Percentiles rank a stretch among this genome's conserved stretches.
These are phyloP conservation scores for Peromyscus nudipes DNA, from an alignment of 2,797 vertebrate genomes.

Conservation along the genomic window DNA sequence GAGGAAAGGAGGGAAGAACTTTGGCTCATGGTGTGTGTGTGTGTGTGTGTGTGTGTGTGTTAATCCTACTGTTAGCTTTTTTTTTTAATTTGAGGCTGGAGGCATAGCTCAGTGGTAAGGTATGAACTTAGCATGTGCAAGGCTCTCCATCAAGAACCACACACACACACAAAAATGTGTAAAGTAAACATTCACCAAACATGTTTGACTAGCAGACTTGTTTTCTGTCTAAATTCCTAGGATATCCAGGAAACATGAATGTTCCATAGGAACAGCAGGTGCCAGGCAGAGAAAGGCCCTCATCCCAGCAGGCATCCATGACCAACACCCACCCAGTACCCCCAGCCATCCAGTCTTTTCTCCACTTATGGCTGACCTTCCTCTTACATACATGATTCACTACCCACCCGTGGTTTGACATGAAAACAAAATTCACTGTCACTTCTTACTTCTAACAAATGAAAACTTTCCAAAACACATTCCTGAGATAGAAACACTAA, in stretches of 20 bases:
- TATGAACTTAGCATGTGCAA: neutral
- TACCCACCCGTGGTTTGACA: neutral
- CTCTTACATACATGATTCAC: neutral
- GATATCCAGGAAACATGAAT: neutral
- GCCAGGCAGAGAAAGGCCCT: neutral
- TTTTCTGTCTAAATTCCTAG: slow-evolving; percentile 40
- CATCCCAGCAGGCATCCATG: neutral
- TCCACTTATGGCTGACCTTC: neutral
- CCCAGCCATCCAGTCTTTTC: neutral
- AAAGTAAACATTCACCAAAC: slow-evolving; percentile 1
- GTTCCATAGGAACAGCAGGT: neutral
- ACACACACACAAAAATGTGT: neutral
- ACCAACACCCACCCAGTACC: neutral
- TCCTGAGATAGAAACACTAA: slow-evolving; percentile 78
- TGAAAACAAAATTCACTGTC: slow-evolving; percentile 3
- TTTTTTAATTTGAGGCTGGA: neutral
- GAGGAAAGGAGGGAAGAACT: too few species aligned
- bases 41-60: too few species aligned
- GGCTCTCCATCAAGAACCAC: neutral
- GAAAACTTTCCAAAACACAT: slow-evolving; percentile 68
- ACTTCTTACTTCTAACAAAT: slow-evolving; percentile 42
- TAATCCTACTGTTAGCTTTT: neutral
- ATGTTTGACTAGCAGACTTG: neutral
- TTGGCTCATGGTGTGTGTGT: neutral
- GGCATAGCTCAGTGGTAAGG: neutral